Evolutionary conservation across 2,888 invertebrate species (phyloP).

Genomic region (Nyleta sp.): DNA sequence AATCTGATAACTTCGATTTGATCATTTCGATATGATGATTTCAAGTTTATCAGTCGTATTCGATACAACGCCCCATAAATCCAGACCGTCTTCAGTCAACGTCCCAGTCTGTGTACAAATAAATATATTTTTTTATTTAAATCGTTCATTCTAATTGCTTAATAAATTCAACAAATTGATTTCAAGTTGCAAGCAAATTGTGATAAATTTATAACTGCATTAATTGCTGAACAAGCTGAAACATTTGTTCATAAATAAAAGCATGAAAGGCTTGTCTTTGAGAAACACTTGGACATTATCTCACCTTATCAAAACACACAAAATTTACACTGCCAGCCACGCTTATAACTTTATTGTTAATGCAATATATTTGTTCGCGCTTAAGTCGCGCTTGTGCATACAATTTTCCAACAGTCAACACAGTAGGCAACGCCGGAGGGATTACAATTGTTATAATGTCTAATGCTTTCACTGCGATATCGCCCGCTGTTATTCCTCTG

Average conservation of each 20-base stretch:
- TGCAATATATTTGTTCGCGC: conserved; percentile 88
- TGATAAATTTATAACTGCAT: too few relatives aligned
- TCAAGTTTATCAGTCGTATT: too few relatives aligned
- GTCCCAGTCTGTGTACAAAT: conserved; percentile 88
- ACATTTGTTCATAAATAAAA: too few relatives aligned
- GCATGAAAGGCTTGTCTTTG: too few relatives aligned
- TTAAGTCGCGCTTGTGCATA: conserved; percentile 89
- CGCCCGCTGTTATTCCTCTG: conserved; percentile 81
- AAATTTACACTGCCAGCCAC: conserved; percentile 91
- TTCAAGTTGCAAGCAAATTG: too few relatives aligned
- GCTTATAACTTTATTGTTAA: conserved; percentile 90
- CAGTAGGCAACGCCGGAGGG: conserved; percentile 95
- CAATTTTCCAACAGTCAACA: conserved; percentile 92
- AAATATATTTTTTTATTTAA: conserved; percentile 9
- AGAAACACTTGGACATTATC: conserved; percentile 7
- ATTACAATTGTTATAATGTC: conserved; percentile 97
- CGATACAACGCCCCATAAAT: conserved; percentile 92
- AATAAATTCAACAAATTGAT: too few relatives aligned
- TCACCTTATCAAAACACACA: conserved; percentile 95
- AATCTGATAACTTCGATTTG: too few relatives aligned
- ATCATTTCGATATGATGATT: too few relatives aligned
- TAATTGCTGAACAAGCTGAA: too few relatives aligned
- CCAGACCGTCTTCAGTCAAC: conserved; percentile 93
- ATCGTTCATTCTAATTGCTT: conserved; percentile 3
- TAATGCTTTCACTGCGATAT: conserved; percentile 89